Base-by-base conservation (phyloP, 2,113 vertebrate species). In the Gobius niger region DNA sequence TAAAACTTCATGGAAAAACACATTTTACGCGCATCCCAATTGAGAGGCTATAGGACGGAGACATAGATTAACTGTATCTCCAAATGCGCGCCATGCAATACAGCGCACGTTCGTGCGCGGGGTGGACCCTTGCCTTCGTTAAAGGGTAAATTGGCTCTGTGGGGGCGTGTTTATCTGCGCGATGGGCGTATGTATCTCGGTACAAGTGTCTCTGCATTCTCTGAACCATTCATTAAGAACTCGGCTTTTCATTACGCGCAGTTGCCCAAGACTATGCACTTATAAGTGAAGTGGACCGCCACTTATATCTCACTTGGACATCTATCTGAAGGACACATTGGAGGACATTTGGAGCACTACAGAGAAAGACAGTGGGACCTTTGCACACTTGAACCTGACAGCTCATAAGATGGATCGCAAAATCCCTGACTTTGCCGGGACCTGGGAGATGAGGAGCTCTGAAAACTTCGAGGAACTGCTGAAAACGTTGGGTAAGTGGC, bases 391-490 rank as follows among this genome's bases (percentile, higher is more conserved):
- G 81, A 68, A 89, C 49, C 74, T 70, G 69, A 82, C 63, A 72
- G 9, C 34, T 5, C 5, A 44, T 9, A 84, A 73, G 4, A 93
- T 93, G 92, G 92, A 93, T 71, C 84, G 89, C 68, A 93, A 90
- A 86, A 94, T 94, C 82, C 92, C 94, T 1, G 88, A 96, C 80
- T 98, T 97, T 83, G 87, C 95, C 40, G 96, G 96, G 63, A 93
- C 90, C 73, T 98, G 96, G 96, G 95, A 94, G 71, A 98, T 98
- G 93, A 94, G 92, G 78, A 94, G 90, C 63, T 97, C 95, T 2
- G 95, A 96, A 75, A 95, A 97, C 90, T 98, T 98, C 67, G 96
- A 97, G 77, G 96, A 97, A 56, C 91, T 98, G 52, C 91, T 97
- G 61, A 96, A 97, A 90, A 91, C 86, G 0, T 62, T 97, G 79